Evolutionary conservation across 2,797 vertebrate species (phyloP).

Genomic region (Luscinia luscinia): DNA sequence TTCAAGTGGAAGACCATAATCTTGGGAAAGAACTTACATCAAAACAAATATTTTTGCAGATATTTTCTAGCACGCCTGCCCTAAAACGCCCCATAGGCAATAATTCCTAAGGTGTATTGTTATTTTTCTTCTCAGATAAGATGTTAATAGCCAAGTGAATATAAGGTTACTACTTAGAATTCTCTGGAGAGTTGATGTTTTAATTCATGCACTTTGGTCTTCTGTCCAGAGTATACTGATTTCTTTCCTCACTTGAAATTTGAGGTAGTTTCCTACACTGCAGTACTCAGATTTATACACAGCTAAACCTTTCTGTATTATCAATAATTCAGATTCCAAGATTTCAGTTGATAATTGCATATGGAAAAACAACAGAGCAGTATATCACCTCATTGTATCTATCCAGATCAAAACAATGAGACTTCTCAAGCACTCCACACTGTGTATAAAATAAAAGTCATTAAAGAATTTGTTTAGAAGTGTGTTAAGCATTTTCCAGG

Average conservation of each 20-base stretch:
- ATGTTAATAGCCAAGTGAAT: neutral
- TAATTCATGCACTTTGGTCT: neutral
- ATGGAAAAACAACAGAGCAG: neutral
- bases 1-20: neutral
- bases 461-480: constrained; percentile 69
- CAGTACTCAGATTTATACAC: neutral
- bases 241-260: neutral
- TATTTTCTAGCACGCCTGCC: neutral
- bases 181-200: neutral
- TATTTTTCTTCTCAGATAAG: constrained; percentile 1
- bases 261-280: neutral
- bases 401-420: constrained; percentile 34
- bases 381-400: neutral
- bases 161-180: neutral
- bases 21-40: neutral
- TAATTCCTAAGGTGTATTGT: neutral
- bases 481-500: constrained; percentile 60
- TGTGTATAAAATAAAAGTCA: constrained; percentile 36
- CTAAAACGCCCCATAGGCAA: neutral
- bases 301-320: neutral
- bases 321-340: neutral
- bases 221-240: neutral
- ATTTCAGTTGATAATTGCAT: neutral
- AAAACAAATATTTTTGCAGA: neutral
- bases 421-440: neutral